These are phyloP conservation scores for Ictalurus punctatus DNA, from an alignment of 2,113 vertebrate genomes.

Conservation along the genomic window DNA sequence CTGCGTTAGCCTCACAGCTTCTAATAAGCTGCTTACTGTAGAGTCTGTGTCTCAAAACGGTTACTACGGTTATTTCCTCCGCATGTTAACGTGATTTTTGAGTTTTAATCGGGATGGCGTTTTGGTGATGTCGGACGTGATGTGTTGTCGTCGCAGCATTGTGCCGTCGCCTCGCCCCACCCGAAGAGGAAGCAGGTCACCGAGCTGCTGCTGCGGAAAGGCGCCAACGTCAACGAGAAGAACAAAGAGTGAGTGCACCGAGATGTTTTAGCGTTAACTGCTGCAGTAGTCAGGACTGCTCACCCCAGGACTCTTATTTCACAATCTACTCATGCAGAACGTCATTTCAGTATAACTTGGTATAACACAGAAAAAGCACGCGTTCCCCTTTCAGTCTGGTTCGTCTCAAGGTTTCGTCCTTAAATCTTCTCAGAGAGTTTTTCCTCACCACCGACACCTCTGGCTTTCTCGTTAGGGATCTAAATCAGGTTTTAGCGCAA, in stretches of 20 bases:
- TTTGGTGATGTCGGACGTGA: neutral
- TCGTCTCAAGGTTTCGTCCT: neutral
- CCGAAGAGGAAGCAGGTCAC: constrained; percentile 98
- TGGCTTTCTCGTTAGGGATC: neutral
- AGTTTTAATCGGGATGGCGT: neutral
- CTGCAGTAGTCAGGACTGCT: neutral
- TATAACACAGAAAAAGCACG: neutral
- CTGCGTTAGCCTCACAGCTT: neutral
- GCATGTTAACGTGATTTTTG: neutral
- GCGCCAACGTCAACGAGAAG: constrained; percentile 97
- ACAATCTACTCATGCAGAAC: neutral
- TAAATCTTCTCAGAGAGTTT: neutral
- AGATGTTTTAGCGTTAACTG: neutral
- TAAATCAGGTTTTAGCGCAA: neutral
- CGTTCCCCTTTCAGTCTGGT: neutral
- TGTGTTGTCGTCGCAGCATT: constrained; percentile 78
- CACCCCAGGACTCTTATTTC: neutral
- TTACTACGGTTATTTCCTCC: neutral
- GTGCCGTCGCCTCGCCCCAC: constrained; percentile 91
- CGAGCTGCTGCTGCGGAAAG: constrained; percentile 92
- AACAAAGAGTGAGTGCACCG: constrained; percentile 89
- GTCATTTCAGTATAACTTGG: neutral
- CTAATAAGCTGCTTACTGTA: neutral
- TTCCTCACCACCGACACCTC: neutral
- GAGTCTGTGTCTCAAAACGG: neutral